phyloP scores from a whole-genome alignment of 2,113 vertebrate species.

The Neotoma lepida region DNA sequence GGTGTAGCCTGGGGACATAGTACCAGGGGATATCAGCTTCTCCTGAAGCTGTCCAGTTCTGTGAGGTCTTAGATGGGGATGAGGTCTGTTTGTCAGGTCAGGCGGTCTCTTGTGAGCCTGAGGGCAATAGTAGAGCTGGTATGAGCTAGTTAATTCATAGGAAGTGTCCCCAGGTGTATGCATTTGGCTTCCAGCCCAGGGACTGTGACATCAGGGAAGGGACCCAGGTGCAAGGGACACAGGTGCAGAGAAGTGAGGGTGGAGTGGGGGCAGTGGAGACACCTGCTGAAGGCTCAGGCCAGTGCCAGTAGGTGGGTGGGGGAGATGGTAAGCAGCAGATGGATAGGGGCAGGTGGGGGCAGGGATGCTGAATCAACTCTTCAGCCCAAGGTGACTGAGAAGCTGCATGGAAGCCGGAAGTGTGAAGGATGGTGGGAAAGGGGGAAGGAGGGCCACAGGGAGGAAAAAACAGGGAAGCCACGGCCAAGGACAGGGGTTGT shows the following conservation, averaged over 20 bases:
- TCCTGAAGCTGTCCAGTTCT: background rate
- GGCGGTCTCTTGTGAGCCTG: conserved; percentile 14
- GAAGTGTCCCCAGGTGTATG: conserved; percentile 58
- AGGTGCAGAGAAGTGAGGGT: conserved; percentile 61
- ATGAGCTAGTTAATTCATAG: conserved; percentile 48
- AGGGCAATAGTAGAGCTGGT: background rate
- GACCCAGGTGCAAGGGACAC: conserved; percentile 73
- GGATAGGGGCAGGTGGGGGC: conserved; percentile 44
- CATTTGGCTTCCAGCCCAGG: conserved; percentile 65
- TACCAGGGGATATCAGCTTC: background rate
- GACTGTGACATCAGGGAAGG: conserved; percentile 54
- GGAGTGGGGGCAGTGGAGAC: conserved; percentile 15
- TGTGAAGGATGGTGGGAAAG: conserved; percentile 27
- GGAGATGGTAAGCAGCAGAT: conserved; percentile 63
- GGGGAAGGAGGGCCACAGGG: background rate
- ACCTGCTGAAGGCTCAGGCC: conserved; percentile 55
- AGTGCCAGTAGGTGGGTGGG: conserved; percentile 20
- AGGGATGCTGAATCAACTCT: conserved; percentile 59
- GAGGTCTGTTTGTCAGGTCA: background rate
- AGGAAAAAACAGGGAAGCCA: conserved; percentile 7
- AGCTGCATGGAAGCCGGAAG: conserved; percentile 9
- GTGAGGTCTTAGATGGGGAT: background rate
- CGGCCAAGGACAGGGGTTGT: background rate
- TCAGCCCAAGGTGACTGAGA: conserved; percentile 64
- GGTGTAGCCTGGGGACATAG: background rate